Evolutionary conservation across 2,113 vertebrate genomes (phyloP).

Genomic region (Perognathus longimembris): DNA sequence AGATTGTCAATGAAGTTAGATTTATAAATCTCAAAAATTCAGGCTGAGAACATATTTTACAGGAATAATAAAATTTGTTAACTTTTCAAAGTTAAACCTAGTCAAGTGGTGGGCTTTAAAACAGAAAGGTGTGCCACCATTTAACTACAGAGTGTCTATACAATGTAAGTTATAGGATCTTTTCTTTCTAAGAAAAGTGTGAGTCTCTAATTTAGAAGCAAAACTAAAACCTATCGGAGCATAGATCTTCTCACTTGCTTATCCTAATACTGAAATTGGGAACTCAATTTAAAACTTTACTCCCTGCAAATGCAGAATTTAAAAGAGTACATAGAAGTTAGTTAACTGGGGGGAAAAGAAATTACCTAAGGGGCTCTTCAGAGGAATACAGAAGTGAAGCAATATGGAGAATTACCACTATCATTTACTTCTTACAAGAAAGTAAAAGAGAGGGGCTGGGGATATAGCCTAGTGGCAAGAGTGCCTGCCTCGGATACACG

Average conservation of each 20-base stretch:
- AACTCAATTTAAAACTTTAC: background rate
- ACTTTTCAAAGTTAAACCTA: conserved; percentile 68
- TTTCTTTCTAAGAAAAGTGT: conserved; percentile 2
- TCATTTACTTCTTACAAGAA: background rate
- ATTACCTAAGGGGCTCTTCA: background rate
- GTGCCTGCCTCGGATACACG: no score
- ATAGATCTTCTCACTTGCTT: background rate
- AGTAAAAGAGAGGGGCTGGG: no score
- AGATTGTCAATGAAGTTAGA: conserved; percentile 81
- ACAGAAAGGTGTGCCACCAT: conserved; percentile 70
- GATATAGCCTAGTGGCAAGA: no score
- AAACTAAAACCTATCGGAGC: background rate
- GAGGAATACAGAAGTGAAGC: background rate
- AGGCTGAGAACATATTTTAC: conserved; percentile 65
- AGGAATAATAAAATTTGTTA: conserved; percentile 71
- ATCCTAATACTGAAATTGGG: background rate
- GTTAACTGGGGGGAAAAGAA: background rate
- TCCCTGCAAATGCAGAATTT: background rate
- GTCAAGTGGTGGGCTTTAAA: conserved; percentile 37
- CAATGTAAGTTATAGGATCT: background rate
- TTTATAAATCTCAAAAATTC: conserved; percentile 69
- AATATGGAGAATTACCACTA: background rate
- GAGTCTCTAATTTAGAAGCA: background rate
- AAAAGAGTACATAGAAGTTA: background rate
- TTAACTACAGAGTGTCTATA: background rate